phyloP scores from a whole-genome alignment of 35 echinoderm and acorn worm genomes.

The Strongylocentrotus purpuratus region DNA sequence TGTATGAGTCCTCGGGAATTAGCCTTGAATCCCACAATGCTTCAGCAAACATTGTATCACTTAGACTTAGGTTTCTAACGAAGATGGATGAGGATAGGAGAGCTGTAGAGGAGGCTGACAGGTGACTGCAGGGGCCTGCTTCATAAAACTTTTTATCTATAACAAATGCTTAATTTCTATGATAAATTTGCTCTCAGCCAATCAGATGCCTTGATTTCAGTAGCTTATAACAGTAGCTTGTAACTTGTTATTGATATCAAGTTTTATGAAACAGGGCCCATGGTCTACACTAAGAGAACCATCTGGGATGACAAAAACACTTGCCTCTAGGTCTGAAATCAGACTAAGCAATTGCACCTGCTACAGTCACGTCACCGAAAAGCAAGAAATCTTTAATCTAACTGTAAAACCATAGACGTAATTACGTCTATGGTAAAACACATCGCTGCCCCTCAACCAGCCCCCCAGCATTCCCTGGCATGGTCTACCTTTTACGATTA shows the following conservation, averaged over 20 bases:
- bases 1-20: too few relatives aligned
- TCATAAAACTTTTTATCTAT: too few relatives aligned
- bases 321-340: not conserved
- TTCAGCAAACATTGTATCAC: not conserved
- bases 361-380: not conserved
- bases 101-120: not conserved
- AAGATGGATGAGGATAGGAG: not conserved
- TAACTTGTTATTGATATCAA: too few relatives aligned
- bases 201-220: too few relatives aligned
- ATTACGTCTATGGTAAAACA: too few relatives aligned
- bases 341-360: not conserved
- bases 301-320: not conserved
- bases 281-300: not conserved
- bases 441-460: not conserved
- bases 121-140: not conserved
- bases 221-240: too few relatives aligned
- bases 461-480: not conserved
- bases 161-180: too few relatives aligned
- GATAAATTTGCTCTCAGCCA: too few relatives aligned
- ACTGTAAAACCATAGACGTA: too few relatives aligned
- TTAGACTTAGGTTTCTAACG: not conserved
- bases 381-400: slow-evolving; percentile 5
- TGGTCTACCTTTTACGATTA: slow-evolving; percentile 3
- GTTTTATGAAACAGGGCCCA: too few relatives aligned
- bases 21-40: not conserved